Conservation (phyloP, 2,113 vertebrate genomes). For the Pituophis catenifer region DNA sequence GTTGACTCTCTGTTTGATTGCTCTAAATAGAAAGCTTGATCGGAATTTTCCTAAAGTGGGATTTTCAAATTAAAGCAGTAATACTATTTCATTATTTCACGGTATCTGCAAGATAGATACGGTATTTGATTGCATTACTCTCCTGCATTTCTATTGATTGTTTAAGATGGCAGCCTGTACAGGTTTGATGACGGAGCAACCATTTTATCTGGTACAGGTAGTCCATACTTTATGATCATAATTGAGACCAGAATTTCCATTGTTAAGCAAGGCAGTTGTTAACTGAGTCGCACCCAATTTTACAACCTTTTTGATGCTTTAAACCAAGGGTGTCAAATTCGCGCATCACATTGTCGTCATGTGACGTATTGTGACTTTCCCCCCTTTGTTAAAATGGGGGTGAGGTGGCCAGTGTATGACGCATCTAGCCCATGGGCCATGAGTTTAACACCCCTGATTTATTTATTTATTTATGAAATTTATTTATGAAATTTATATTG, state of each 20-base stretch:
- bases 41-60: background rate
- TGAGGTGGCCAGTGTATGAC: too few species aligned
- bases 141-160: background rate
- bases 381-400: too few species aligned
- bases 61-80: background rate
- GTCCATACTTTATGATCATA: background rate
- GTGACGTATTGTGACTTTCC: too few species aligned
- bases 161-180: background rate
- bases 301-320: too few species aligned
- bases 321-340: too few species aligned
- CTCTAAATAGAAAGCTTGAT: background rate
- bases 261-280: background rate
- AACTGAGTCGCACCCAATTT: background rate
- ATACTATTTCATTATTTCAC: background rate
- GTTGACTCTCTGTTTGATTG: background rate
- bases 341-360: too few species aligned
- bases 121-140: background rate
- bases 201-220: background rate
- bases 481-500: too few species aligned
- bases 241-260: too few species aligned
- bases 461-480: too few species aligned
- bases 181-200: background rate
- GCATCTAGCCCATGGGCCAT: too few species aligned
- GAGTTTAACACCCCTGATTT: too few species aligned
- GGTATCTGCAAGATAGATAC: background rate